Conservation (phyloP, 2,888 invertebrate species). For the Cataglyphis altisquamis region DNA sequence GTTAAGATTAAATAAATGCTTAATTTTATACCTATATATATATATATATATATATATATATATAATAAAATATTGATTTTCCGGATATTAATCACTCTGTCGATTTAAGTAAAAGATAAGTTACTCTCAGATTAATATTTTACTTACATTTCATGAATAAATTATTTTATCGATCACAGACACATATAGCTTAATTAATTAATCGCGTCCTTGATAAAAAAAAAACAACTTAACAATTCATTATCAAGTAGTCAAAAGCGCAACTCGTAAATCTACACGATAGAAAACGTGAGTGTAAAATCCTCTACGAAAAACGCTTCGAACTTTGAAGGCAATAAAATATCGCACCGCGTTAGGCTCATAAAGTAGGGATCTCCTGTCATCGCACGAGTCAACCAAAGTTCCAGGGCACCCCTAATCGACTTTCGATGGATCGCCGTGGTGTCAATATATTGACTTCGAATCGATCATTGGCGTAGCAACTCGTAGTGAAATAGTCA, state of each 20-base stretch:
- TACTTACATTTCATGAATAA: background rate
- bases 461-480: conserved; percentile 41
- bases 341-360: conserved; percentile 29
- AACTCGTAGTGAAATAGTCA: conserved; percentile 44
- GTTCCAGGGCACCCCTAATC: conserved; percentile 37
- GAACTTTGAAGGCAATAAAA: conserved; percentile 29
- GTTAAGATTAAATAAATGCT: background rate
- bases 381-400: conserved; percentile 20
- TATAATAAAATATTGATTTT: background rate
- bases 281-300: conserved; percentile 38
- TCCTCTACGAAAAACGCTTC: conserved; percentile 25
- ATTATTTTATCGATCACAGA: background rate
- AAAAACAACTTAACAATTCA: conserved; percentile 12
- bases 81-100: background rate
- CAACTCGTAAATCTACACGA: conserved; percentile 30
- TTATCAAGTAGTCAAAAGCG: conserved; percentile 38
- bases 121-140: conserved; percentile 1
- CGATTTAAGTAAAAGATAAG: background rate
- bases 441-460: conserved; percentile 41
- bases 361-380: conserved; percentile 13
- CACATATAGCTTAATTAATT: background rate
- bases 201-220: conserved; percentile 12
- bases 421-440: conserved; percentile 21
- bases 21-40: background rate
- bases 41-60: background rate